phyloP scores from a whole-genome alignment of 2,113 vertebrate species.

The Isichthys henryi region DNA sequence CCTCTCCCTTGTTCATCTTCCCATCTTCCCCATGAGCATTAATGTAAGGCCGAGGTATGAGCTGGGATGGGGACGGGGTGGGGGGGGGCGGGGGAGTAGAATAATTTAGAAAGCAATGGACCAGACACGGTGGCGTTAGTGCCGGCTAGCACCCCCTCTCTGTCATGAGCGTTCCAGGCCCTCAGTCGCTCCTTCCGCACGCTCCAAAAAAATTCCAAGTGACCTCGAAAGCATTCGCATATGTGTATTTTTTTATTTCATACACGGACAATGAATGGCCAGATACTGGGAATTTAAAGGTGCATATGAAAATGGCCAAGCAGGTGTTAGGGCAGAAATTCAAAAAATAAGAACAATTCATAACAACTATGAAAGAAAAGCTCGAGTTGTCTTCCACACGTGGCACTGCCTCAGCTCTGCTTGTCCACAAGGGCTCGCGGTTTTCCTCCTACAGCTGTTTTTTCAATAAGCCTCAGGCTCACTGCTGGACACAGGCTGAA shows the following conservation, averaged over 20 bases:
- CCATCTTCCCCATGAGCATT: constrained; percentile 51
- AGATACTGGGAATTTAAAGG: background rate
- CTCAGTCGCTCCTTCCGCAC: background rate
- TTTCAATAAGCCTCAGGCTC: constrained; percentile 56
- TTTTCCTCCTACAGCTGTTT: constrained; percentile 61
- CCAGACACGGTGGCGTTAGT: constrained; percentile 63
- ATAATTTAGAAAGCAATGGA: constrained; percentile 97
- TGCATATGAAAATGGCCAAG: background rate
- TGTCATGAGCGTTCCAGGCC: constrained; percentile 76
- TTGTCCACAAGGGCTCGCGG: too few species aligned
- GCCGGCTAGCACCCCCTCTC: constrained; percentile 72
- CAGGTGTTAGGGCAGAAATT: background rate
- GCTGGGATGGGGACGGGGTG: background rate
- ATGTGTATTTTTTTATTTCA: background rate
- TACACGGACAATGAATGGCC: background rate
- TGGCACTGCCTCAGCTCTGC: background rate
- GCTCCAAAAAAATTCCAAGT: background rate
- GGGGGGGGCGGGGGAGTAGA: constrained; percentile 68
- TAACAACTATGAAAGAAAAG: background rate
- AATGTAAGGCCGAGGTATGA: constrained; percentile 63
- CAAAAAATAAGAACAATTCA: background rate
- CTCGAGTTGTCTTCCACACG: background rate
- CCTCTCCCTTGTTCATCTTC: constrained; percentile 82
- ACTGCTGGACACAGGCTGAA: constrained; percentile 58
- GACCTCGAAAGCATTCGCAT: background rate